Conservation (phyloP, 2,888 invertebrate genomes). For the Acrocyrtus sp. region DNA sequence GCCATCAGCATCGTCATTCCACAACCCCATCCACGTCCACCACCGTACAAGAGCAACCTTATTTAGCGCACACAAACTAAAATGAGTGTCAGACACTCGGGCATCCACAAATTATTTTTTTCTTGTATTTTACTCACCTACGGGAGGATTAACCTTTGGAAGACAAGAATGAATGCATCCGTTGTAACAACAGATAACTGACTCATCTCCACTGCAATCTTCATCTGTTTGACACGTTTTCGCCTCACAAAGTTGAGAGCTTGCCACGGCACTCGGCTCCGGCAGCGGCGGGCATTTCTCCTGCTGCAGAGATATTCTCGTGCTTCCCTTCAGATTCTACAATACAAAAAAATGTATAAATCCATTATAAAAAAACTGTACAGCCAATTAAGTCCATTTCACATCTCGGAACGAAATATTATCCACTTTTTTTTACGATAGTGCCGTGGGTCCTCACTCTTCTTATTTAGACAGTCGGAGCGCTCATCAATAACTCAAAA, state of each 20-base stretch:
- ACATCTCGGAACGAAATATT: no score
- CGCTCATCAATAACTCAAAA: no score
- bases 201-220: slow-evolving; percentile 53
- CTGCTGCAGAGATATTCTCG: slow-evolving; percentile 40
- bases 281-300: slow-evolving; percentile 60
- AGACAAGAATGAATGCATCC: slow-evolving; percentile 64
- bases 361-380: no score
- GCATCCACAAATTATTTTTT: no score
- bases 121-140: slow-evolving; percentile 58
- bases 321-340: slow-evolving; percentile 42
- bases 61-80: no score
- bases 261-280: slow-evolving; percentile 42
- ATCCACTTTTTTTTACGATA: no score
- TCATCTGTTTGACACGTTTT: slow-evolving; percentile 53
- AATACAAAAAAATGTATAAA: slow-evolving; percentile 27
- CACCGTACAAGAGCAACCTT: no score
- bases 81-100: slow-evolving; percentile 41
- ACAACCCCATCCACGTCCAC: no score
- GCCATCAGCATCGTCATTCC: no score
- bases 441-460: no score
- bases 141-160: slow-evolving; percentile 61
- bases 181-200: slow-evolving; percentile 64
- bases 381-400: no score
- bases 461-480: no score
- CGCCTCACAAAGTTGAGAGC: slow-evolving; percentile 52